Evolutionary conservation across 2,888 invertebrate species (phyloP), one percentile per base, ranked within the genome.

Genomic region (Pelosia muscerda): DNA sequence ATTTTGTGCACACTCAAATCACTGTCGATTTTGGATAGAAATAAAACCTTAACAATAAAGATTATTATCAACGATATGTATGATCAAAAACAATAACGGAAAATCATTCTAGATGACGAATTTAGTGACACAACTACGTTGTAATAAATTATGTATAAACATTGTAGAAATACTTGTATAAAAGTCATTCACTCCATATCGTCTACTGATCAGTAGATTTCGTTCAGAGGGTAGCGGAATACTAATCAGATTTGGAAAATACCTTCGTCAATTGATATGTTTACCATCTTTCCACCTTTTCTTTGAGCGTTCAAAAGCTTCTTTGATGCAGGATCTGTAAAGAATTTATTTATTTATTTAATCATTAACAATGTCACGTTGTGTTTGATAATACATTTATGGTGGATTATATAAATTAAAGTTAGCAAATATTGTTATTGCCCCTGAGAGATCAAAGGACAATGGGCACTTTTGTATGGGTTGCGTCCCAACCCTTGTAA

Each of bases 261-360:
- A 56, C 25, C 26, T 56, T 55, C 58, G 88, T 94, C 91, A 92
- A 73, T 89, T 82, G 42, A 91, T 81, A 66, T 95, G 95, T 74
- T 86, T 86, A 15, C 93, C 95, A 67, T 94, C 90, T 71, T 88
- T 89, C 92, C 90, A 94, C 79, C 88, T 95, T 75, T 91, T 95
- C 84, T 96, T 96, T 38, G 97, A 97, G 81, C 96, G 95, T 78
- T 97, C 96, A 86, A 98, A 98, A 8, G 97, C 97, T 92, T 97
- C 97, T 71, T 95, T 95, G 78, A 98, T 97, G 77, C 97, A 97
- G 26, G 96, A 95, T 82, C 97, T 97, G 90, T 31, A 95, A 95
- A 76, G 72, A 78, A 23, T n/a, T n/a, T n/a, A n/a, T n/a, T n/a
- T n/a, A n/a, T n/a, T n/a, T n/a, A n/a, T n/a, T n/a, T n/a, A n/a